These are phyloP conservation scores for Nixonia krombeini DNA, from an alignment of 1,140 invertebrate species.

Conservation along the genomic window DNA sequence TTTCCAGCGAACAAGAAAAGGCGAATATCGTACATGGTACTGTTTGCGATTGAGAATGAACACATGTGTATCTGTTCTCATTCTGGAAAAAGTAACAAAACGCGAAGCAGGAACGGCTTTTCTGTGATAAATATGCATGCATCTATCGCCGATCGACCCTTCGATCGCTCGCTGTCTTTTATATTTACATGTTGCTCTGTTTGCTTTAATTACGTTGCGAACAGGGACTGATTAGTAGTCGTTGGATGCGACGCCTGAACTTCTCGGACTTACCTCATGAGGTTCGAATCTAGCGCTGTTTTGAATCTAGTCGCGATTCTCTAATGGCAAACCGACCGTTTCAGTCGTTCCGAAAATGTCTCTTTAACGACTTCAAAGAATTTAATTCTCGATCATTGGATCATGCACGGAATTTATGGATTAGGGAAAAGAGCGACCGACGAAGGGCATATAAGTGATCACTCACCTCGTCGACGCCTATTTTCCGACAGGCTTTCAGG, in stretches of 20 bases:
- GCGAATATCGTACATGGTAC: too few species aligned
- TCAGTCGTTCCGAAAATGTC: background rate
- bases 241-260: constrained; percentile 57
- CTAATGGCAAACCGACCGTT: background rate
- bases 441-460: constrained; percentile 4
- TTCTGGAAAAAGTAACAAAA: constrained; percentile 43
- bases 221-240: constrained; percentile 71
- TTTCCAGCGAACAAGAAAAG: background rate
- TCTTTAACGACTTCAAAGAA: too few species aligned
- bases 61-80: too few species aligned
- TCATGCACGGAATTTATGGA: background rate
- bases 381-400: too few species aligned
- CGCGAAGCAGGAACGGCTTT: constrained; percentile 58
- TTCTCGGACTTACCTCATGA: background rate
- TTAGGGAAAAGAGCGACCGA: constrained; percentile 26
- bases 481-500: constrained; percentile 91
- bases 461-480: constrained; percentile 94
- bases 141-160: constrained; percentile 59
- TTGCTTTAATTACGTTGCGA: constrained; percentile 44
- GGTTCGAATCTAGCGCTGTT: background rate
- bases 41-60: too few species aligned
- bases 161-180: constrained; percentile 31
- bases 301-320: background rate
- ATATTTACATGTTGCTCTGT: constrained; percentile 12
- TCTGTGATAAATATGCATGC: constrained; percentile 67